Evolutionary conservation across 2,888 invertebrate species (phyloP), one percentile per base, ranked within the genome.

Genomic region (Dastarcus helophoroides): DNA sequence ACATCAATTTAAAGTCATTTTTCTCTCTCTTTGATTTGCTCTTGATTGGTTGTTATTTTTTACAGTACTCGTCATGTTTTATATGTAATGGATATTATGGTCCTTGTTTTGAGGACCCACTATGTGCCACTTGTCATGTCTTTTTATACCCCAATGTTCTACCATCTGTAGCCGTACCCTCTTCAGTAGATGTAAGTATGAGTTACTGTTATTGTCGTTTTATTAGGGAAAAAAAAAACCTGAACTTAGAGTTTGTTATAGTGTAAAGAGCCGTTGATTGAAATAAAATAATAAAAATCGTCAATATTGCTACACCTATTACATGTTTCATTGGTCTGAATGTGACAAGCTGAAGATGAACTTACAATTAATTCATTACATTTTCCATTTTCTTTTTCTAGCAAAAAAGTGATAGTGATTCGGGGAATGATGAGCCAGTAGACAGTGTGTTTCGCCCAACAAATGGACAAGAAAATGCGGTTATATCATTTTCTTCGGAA

Each of bases 61-160:
- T 67, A 10, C 64, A 83, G 81, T 73, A 76, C 54, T 61, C 68
- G 11, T 64, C 71, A 27, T 91, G 91, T 57, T 78, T 78, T 51
- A 73, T 84, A 33, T 93, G 93, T 54, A 81, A 84, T 62, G 93
- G 93, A 8, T 93, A 83, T 56, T 93, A 93, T 57, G 90, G 90
- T 0, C 84, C 86, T 1, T 85, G 80, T 58, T 91, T 84, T 56
- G 86, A 80, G 14, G 88, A 91, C 55, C 90, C 90, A 6, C 79
- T 90, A 1, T 94, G 93, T 60, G 76, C 81, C 9, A 88, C 89
- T 1, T 94, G 93, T 50, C 93, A 93, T 56, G 73, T 86, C 23
- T 93, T 93, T 60, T 63, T 93, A n/a, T 91, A 84, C 53, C 88
- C 89, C 1, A 79, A 83, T 51, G 58, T 60, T 30, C 61, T 63